Evolutionary conservation across 2,797 vertebrate species (phyloP), one percentile per base, ranked within the genome.

Genomic region (Ctenopoma multispine): DNA sequence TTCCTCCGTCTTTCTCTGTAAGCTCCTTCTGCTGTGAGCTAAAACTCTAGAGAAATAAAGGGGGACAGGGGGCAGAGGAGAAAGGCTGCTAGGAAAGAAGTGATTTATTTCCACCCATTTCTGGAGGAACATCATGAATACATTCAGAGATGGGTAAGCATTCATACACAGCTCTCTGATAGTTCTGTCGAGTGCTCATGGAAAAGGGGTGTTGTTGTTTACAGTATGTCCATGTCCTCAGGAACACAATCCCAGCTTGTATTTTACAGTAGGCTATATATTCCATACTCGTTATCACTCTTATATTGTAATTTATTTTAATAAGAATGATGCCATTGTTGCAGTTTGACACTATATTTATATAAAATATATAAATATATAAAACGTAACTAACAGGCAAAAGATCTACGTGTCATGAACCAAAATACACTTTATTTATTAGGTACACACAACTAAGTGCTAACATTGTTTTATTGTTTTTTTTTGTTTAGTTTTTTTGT

Each of bases 21-120:
- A 58, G 59, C 46, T 70, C 50, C 56, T 75, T 11, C 38, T 65
- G 29, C 69, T 80, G 34, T 12, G 27, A 58, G 58, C 34, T 63
- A 79, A 83, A 81, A 66, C 86, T 81, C 77, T 10, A 69, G 79
- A 84, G 83, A 77, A 78, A 85, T 73, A 66, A 76, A 47, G 23
- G 40, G 34, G 65, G 69, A 58, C 48, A 63, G 54, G 61, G 82
- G 78, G 62, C 51, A 76, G 27, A 65, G 48, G 69, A 75, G 74
- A 64, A 69, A 43, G 72, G 64, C 70, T 81, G 58, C 72, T 62
- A 62, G 60, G 69, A 78, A 66, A 80, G 67, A 65, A 54, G 54
- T 87, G 81, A 92, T 91, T 90, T 89, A 90, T 92, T 91, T 73
- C 57, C 61, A 60, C 49, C 54, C 67, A 83, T 86, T 88, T 90